Percentiles rank a stretch among this genome's conserved stretches.
These are phyloP conservation scores for Taphrorychus bicolor DNA, from an alignment of 2,888 invertebrate species.

Conservation along the genomic window DNA sequence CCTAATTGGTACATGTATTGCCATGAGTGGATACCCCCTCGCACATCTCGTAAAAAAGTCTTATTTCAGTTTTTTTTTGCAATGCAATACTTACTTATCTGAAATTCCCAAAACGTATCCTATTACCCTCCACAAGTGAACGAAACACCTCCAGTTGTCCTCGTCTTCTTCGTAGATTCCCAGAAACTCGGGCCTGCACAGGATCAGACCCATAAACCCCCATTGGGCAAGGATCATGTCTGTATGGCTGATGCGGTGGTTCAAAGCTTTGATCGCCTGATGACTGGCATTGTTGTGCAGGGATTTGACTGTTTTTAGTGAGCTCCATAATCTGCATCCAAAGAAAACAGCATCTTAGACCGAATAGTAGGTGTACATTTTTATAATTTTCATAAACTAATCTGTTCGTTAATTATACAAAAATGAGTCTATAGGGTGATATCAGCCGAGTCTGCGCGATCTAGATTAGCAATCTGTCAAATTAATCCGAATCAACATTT, in stretches of 20 bases:
- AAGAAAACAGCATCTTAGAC: too few species aligned
- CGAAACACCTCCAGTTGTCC: slow-evolving; percentile 74
- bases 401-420: too few species aligned
- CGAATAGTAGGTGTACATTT: too few species aligned
- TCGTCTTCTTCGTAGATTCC: slow-evolving; percentile 68
- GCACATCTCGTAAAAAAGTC: too few species aligned
- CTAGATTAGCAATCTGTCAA: too few species aligned
- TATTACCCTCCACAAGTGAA: slow-evolving; percentile 85
- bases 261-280: slow-evolving; percentile 59
- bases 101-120: slow-evolving; percentile 83
- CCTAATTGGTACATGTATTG: too few species aligned
- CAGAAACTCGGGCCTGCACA: slow-evolving; percentile 69
- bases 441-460: too few species aligned
- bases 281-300: slow-evolving; percentile 72
- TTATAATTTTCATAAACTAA: too few species aligned
- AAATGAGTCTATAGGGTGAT: too few species aligned
- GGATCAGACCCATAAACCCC: slow-evolving; percentile 81
- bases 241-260: slow-evolving; percentile 74
- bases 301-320: slow-evolving; percentile 70
- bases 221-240: slow-evolving; percentile 88
- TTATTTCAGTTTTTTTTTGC: background rate
- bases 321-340: slow-evolving; percentile 77
- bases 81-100: slow-evolving; percentile 68
- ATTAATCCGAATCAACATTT: too few species aligned
- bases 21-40: too few species aligned